phyloP scores from a whole-genome alignment of 2,888 invertebrate species.

The Stramonita haemastoma region DNA sequence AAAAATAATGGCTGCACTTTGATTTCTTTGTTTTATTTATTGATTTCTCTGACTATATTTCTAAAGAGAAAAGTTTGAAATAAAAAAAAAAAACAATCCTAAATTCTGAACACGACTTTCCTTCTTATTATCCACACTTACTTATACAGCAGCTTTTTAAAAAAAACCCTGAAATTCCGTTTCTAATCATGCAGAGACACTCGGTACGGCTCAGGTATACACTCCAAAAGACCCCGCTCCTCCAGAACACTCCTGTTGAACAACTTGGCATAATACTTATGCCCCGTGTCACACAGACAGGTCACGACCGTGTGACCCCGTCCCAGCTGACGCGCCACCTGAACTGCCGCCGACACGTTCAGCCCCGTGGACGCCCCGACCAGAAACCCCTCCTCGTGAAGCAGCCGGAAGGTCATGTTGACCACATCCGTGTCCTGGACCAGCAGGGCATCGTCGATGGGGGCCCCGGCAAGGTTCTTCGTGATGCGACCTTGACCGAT shows the following conservation, averaged over 20 bases:
- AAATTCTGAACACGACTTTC: no score
- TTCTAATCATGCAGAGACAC: constrained; percentile 55
- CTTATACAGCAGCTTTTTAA: background rate
- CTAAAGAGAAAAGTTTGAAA: no score
- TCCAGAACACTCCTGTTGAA: constrained; percentile 70
- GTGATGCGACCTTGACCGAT: constrained; percentile 78
- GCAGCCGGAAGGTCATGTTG: constrained; percentile 74
- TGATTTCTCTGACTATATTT: no score
- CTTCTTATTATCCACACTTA: background rate
- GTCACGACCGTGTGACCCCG: constrained; percentile 77
- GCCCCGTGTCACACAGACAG: constrained; percentile 76
- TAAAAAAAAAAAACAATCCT: no score
- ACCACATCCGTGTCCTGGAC: constrained; percentile 74
- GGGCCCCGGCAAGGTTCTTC: constrained; percentile 75
- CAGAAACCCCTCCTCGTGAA: constrained; percentile 77
- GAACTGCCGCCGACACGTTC: constrained; percentile 75
- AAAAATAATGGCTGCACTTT: background rate
- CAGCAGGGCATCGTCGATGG: constrained; percentile 74
- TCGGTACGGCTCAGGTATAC: constrained; percentile 59
- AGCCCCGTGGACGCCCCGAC: constrained; percentile 77
- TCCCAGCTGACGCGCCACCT: constrained; percentile 74
- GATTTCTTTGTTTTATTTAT: background rate
- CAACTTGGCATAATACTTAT: constrained; percentile 74
- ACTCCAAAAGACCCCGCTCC: constrained; percentile 62
- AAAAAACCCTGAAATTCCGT: background rate